A percentile compares a stretch with the other conserved stretches of the same genome.
Conservation (phyloP, 2,113 vertebrate species). For the Vombatus ursinus region DNA sequence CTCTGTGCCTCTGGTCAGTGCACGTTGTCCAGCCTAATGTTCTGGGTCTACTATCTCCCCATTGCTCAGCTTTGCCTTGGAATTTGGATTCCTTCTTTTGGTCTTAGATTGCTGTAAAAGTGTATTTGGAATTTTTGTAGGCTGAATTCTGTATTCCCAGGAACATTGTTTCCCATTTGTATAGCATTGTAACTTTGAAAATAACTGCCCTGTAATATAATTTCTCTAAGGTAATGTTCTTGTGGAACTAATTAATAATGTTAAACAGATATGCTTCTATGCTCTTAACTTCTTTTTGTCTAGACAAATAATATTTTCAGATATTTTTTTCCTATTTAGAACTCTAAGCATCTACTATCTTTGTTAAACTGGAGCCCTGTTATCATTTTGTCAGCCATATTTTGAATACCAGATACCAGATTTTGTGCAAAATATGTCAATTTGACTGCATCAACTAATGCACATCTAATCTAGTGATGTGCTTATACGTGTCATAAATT, state of each 20-base stretch:
- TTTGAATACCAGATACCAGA: not conserved
- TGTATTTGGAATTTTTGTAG: not conserved
- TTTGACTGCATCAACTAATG: not conserved
- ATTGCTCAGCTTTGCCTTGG: not conserved
- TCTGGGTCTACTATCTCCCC: not conserved
- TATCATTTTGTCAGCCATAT: slow-evolving; percentile 22
- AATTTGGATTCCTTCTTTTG: not conserved
- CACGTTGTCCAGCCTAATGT: not conserved
- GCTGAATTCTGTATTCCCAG: not conserved
- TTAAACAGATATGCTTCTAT: not conserved
- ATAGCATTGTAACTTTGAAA: not conserved
- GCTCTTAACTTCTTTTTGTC: not conserved
- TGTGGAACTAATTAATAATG: not conserved
- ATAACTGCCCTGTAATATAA: not conserved
- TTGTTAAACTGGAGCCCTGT: not conserved
- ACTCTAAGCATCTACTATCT: not conserved
- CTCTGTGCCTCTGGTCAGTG: not conserved
- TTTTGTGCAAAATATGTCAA: not conserved
- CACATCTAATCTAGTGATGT: not conserved
- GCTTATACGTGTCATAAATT: not conserved
- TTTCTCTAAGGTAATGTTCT: not conserved
- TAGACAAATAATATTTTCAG: not conserved
- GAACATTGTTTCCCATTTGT: not conserved
- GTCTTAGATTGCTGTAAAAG: not conserved
- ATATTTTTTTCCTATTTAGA: not conserved